Evolutionary conservation across 2,797 vertebrate genomes (phyloP).

Genomic region (Scarus forsteni): DNA sequence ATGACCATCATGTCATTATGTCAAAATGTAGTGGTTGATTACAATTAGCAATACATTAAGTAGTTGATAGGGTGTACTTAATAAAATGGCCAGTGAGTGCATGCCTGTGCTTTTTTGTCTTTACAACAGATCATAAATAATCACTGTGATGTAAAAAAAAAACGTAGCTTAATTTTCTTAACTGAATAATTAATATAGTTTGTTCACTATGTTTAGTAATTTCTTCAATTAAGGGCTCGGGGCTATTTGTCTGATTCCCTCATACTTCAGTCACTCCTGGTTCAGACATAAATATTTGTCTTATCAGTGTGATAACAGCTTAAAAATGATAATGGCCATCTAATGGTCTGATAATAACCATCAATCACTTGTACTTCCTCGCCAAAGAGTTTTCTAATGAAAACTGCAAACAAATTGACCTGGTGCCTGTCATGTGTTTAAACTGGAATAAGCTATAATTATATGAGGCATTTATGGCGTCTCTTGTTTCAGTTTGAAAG

Average conservation of each 20-base stretch:
- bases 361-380: background rate
- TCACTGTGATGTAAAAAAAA: too few relatives aligned
- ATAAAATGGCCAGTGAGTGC: too few relatives aligned
- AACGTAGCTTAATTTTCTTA: too few relatives aligned
- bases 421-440: constrained; percentile 29
- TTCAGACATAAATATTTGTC: background rate
- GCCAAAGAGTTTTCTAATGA: background rate
- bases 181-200: too few relatives aligned
- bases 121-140: too few relatives aligned
- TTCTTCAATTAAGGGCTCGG: too few relatives aligned
- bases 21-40: too few relatives aligned
- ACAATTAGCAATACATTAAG: too few relatives aligned
- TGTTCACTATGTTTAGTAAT: too few relatives aligned
- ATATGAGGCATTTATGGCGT: constrained; percentile 6
- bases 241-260: background rate
- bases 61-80: too few relatives aligned
- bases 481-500: constrained; percentile 36
- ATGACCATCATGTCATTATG: too few relatives aligned
- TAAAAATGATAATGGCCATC: background rate
- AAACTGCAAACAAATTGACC: constrained; percentile 1
- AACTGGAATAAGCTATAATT: background rate
- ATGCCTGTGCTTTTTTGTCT: too few relatives aligned
- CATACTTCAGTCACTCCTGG: background rate
- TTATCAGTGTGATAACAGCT: background rate
- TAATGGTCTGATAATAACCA: background rate